Evolutionary conservation across 2,888 invertebrate genomes (phyloP), one percentile per base, ranked within the genome.

Genomic region (Dryocosmus kuriphilus): DNA sequence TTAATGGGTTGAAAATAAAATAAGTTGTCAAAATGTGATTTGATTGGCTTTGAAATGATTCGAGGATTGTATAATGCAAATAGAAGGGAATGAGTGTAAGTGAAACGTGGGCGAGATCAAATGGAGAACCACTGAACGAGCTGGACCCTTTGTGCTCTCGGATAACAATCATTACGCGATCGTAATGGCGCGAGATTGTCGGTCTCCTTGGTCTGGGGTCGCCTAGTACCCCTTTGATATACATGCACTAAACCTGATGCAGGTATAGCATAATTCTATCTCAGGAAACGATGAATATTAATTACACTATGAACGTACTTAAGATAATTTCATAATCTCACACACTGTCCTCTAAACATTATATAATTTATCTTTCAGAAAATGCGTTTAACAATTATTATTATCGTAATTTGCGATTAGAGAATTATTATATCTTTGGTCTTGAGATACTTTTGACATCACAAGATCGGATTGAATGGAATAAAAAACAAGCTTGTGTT

Each of bases 111-210:
- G 57, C 24, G 57, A 67, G 74, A 78, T 81, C 79, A 75, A 76
- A 79, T 81, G 75, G 80, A 88, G 88, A 85, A 87, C 83, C 87
- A 80, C 87, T 87, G 86, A 80, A 77, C 74, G 81, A 82, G 76
- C 80, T 79, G 81, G 76, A 79, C 82, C 85, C 85, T 88, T 87
- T 87, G 86, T 88, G 85, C 86, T 84, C 82, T 79, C 75, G 84
- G 85, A 87, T 86, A 89, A 85, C 88, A 88, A 89, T 89, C 88
- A 88, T 89, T 88, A 87, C 84, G 84, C 87, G 86, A 88, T 88
- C 86, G 85, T 88, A 89, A 88, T 89, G 85, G 86, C 82, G 87
- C 87, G 84, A 89, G 88, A 89, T 89, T 86, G 88, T 88, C 86
- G 86, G 86, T 86, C 85, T 83, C 78, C 84, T 84, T 83, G 84